Conservation (phyloP, 2,113 vertebrate genomes). For the Ginglymostoma cirratum region DNA sequence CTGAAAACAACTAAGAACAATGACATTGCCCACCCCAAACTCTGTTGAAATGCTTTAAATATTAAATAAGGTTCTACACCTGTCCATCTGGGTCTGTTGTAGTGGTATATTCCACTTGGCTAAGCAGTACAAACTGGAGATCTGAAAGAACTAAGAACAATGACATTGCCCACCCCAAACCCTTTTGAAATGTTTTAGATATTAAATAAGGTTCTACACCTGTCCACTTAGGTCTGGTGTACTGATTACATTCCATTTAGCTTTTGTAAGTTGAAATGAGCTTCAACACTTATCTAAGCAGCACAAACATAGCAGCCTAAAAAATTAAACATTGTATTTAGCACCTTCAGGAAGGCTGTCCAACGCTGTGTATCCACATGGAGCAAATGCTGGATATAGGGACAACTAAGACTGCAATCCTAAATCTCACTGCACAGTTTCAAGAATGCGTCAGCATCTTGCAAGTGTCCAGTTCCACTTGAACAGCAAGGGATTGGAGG, state of each 20-base stretch:
- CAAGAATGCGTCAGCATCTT: too few species aligned
- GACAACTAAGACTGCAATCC: not conserved
- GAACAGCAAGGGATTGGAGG: not conserved
- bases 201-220: too few species aligned
- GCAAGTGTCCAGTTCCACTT: not conserved
- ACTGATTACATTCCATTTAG: too few species aligned
- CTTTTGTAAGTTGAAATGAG: not conserved
- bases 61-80: too few species aligned
- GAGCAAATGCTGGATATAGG: not conserved
- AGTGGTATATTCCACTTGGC: too few species aligned
- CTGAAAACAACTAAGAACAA: conserved; percentile 17
- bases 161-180: too few species aligned
- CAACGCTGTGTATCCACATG: not conserved
- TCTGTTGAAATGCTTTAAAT: too few species aligned
- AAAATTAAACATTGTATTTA: not conserved
- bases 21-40: not conserved
- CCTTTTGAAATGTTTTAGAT: too few species aligned
- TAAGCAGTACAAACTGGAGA: too few species aligned
- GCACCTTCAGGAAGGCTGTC: not conserved
- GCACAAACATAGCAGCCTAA: not conserved
- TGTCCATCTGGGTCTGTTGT: too few species aligned
- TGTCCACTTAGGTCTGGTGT: not conserved
- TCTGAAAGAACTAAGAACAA: too few species aligned
- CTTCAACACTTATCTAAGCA: too few species aligned
- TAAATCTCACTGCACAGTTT: not conserved